Conservation (phyloP, 2,888 invertebrate genomes). For the Heliconius ismenius region DNA sequence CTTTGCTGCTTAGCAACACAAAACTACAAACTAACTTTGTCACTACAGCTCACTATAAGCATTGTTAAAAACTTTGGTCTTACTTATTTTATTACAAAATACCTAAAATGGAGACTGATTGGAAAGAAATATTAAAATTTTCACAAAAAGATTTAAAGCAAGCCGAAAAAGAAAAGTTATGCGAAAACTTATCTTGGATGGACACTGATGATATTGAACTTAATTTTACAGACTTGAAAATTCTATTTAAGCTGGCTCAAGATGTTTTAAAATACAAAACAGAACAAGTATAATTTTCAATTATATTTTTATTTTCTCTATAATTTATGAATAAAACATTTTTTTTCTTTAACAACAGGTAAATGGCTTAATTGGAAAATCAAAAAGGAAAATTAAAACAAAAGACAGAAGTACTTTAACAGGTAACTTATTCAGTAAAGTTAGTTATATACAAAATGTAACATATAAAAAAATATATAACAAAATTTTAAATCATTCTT, state of each 20-base stretch:
- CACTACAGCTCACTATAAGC: conserved; percentile 1
- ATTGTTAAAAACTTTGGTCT: background rate
- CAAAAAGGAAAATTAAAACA: conserved; percentile 60
- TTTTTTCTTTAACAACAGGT: conserved; percentile 53
- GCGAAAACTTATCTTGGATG: conserved; percentile 83
- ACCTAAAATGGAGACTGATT: conserved; percentile 77
- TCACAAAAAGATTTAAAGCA: conserved; percentile 80
- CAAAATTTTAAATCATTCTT: no score
- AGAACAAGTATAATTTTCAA: conserved; percentile 80
- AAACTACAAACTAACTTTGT: conserved; percentile 28
- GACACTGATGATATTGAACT: conserved; percentile 82
- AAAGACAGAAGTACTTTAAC: conserved; percentile 54
- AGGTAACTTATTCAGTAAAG: conserved; percentile 51
- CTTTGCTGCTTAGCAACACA: conserved; percentile 63
- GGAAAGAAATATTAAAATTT: conserved; percentile 81
- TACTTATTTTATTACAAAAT: background rate
- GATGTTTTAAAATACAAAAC: conserved; percentile 86
- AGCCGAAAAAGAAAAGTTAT: conserved; percentile 84
- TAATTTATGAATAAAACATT: background rate
- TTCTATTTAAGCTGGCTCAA: conserved; percentile 83
- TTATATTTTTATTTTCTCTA: background rate
- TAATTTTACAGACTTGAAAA: conserved; percentile 80
- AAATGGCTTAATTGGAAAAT: conserved; percentile 63
- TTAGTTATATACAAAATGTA: background rate
- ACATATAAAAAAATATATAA: no score